These are phyloP conservation scores for Podocnemis expansa DNA, from an alignment of 2,113 vertebrate genomes.

Conservation along the genomic window DNA sequence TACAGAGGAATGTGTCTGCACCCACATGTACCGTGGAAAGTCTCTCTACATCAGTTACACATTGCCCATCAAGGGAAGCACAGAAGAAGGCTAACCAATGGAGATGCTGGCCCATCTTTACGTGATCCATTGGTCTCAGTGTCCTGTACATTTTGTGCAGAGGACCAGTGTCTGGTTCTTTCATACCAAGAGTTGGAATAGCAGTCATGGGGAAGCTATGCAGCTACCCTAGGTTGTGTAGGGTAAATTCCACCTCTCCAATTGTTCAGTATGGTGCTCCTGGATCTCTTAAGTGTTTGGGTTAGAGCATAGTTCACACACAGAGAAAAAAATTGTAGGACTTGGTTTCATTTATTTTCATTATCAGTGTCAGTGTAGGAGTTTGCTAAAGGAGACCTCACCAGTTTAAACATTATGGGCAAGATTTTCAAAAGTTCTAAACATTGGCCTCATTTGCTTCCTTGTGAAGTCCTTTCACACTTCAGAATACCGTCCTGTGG, in stretches of 20 bases:
- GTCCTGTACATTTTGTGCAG: too few species aligned
- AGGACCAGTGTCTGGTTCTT: neutral
- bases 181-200: neutral
- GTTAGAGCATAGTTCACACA: neutral
- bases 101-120: neutral
- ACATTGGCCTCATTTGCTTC: neutral
- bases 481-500: neutral
- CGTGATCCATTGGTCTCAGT: neutral
- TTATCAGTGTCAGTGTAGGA: neutral
- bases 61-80: neutral
- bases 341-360: neutral
- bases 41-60: neutral
- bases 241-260: neutral
- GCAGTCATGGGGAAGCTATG: neutral
- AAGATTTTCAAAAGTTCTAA: neutral
- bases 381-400: neutral
- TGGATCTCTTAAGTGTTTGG: neutral
- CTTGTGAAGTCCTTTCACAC: neutral
- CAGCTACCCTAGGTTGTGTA: neutral
- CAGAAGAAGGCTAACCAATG: neutral
- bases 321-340: neutral
- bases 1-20: neutral
- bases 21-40: neutral
- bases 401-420: neutral
- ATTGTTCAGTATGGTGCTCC: neutral